These are phyloP conservation scores for Caenorhabditis latens DNA, from an alignment of 1,140 invertebrate species.

Conservation along the genomic window DNA sequence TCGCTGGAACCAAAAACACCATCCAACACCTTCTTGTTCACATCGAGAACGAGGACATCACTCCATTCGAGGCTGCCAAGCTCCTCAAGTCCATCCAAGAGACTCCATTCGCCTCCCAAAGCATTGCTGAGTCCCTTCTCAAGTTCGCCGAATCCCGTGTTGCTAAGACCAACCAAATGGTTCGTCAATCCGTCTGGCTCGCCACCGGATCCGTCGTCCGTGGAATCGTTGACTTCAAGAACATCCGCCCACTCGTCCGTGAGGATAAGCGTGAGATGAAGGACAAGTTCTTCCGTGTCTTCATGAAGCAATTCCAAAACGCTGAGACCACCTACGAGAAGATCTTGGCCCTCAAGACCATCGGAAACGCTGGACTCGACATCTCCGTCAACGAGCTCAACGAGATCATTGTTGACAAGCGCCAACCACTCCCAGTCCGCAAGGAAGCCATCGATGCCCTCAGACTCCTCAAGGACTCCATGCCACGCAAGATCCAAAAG, in stretches of 20 bases:
- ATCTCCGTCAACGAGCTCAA: slow-evolving; percentile 68
- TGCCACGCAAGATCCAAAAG: slow-evolving; percentile 72
- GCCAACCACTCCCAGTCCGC: slow-evolving; percentile 67
- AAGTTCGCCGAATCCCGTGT: slow-evolving; percentile 67
- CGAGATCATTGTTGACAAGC: slow-evolving; percentile 70
- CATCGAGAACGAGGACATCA: slow-evolving; percentile 68
- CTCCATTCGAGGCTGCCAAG: slow-evolving; percentile 64
- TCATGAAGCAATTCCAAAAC: slow-evolving; percentile 66
- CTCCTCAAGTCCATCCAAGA: slow-evolving; percentile 66
- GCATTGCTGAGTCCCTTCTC: slow-evolving; percentile 64
- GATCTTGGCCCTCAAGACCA: slow-evolving; percentile 71
- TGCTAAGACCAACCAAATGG: slow-evolving; percentile 41
- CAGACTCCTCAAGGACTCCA: slow-evolving; percentile 66
- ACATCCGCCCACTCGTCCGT: slow-evolving; percentile 47
- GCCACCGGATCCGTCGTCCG: slow-evolving; percentile 70
- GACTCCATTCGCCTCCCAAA: slow-evolving; percentile 67
- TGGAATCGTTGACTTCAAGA: slow-evolving; percentile 61
- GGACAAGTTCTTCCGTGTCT: slow-evolving; percentile 68
- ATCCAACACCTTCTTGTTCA: slow-evolving; percentile 64
- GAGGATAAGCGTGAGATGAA: slow-evolving; percentile 66
- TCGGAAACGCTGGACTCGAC: slow-evolving; percentile 74
- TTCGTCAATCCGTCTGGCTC: slow-evolving; percentile 71
- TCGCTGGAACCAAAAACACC: slow-evolving; percentile 72
- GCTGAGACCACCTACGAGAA: slow-evolving; percentile 72
- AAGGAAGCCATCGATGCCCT: slow-evolving; percentile 72